Base-by-base conservation (phyloP, 2,113 vertebrate genomes). In the Microcebus tavaratra region DNA sequence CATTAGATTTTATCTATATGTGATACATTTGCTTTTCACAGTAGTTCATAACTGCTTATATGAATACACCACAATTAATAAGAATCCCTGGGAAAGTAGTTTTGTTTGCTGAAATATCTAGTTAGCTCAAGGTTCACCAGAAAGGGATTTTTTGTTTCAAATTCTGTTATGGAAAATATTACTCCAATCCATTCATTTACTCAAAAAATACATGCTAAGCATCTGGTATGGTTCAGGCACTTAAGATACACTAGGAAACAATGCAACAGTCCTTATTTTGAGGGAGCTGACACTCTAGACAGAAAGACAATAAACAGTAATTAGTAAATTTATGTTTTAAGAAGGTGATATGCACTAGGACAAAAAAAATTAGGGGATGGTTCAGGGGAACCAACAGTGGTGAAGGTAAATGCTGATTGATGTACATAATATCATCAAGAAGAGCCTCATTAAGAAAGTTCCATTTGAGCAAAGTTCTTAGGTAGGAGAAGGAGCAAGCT, bases 361-460 rank as follows among this genome's bases (percentile, higher is more conserved):
- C 20, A n/a, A 81, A 75, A 55, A 70, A 36, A 27, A n/a, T 10
- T 14, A 6, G 65, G 12, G 36, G 15, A 36, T n/a, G 17, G 36
- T 21, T 42, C 17, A 42, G 34, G 61, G 34, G 21, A 57, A 14
- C 20, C 10, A 36, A 39, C 5, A 0, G 13, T 50, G 83, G 3
- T 12, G 12, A 42, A 21, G 17, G 34, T 2, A 20, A 31, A 14
- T 1, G 0, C 13, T 10, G 21, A 4, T 8, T 6, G 6, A 34
- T 50, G 3, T 10, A 11, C 65, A 48, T 12, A 31, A 72, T 36
- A 36, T 1, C 0, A 0, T 39, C 15, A 29, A 21, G 39, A 4
- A 9, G 18, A 55, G 3, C 34, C 53, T 79, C 42, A 13, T 1
- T 2, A n/a, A 14, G 20, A 39, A 79, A 18, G 9, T 14, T 13